These are phyloP conservation scores for Eufriesea mexicana DNA, from an alignment of 1,140 invertebrate species.

Conservation along the genomic window DNA sequence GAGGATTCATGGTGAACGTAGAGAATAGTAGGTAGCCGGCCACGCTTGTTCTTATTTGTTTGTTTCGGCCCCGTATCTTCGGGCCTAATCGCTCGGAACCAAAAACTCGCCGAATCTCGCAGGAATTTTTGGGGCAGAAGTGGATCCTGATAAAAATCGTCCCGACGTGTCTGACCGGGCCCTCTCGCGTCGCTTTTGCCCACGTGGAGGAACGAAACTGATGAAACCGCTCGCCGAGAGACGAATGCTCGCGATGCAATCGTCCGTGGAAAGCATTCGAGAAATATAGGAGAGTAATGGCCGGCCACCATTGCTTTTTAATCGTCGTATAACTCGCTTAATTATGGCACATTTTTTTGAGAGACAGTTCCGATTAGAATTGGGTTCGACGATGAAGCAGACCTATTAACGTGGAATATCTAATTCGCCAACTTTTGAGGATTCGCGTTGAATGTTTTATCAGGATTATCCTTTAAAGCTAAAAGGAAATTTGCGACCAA, in stretches of 20 bases:
- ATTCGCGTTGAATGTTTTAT: too few species aligned
- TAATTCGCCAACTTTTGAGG: too few species aligned
- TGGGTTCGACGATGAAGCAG: too few species aligned
- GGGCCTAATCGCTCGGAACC: slow-evolving; percentile 72
- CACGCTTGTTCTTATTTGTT: slow-evolving; percentile 75
- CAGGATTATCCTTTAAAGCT: too few species aligned
- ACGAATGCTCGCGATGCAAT: slow-evolving; percentile 41
- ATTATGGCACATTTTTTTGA: not conserved
- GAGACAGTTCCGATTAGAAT: too few species aligned
- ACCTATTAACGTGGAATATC: too few species aligned
- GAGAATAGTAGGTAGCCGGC: slow-evolving; percentile 64
- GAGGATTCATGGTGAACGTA: slow-evolving; percentile 60
- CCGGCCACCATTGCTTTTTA: not conserved
- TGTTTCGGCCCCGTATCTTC: slow-evolving; percentile 75
- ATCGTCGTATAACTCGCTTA: not conserved
- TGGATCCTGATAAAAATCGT: slow-evolving; percentile 75
- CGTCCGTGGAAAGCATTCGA: slow-evolving; percentile 16
- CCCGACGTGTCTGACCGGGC: slow-evolving; percentile 2
- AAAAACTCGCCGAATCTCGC: slow-evolving; percentile 72
- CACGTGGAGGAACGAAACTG: slow-evolving; percentile 41
- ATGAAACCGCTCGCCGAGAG: slow-evolving; percentile 35
- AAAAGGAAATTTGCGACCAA: too few species aligned
- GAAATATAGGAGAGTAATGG: not conserved
- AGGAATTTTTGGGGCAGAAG: slow-evolving; percentile 76
- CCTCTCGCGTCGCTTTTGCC: not conserved